Base-by-base conservation (phyloP, 2,113 vertebrate genomes). In the Scatophagus argus region DNA sequence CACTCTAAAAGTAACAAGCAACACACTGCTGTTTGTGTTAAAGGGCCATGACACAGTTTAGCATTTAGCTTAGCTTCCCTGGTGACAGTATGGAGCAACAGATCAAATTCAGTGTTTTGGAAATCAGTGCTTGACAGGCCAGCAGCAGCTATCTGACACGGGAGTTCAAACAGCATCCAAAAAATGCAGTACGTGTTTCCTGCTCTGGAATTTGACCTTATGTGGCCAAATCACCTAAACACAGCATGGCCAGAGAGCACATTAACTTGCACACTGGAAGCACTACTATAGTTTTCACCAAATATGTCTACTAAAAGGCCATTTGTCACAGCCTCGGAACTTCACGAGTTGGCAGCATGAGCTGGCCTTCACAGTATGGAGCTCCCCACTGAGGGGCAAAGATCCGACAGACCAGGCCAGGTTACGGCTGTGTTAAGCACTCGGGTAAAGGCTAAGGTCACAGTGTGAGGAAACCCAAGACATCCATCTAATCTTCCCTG, bases 401-500 rank as follows among this genome's bases (percentile, higher is more conserved):
- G 79, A 74, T 77, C 79, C 1, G 17, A 43, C 56, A 66, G 8
- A 60, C 29, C 29, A 21, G 68, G 46, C 27, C 63, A 62, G 32
- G 34, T 52, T 31, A 36, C 2, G 10, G 27, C 9, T 38, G 51
- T 12, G 61, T 64, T 27, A 44, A 70, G 29, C 25, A 58, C 10
- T 25, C 14, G 19, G 23, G 23, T 58, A 70, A 46, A 61, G 59
- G 74, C 56, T 62, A 39, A 58, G 82, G 79, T 89, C 81, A 69
- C 19, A 63, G 32, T 7, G n/a, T 32, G 32, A 62, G 41, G 54
- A 81, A 78, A 89, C 41, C 51, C 32, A 69, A 87, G 66, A 61
- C 78, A 79, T 84, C 68, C 52, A 62, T 85, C 80, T 86, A 65
- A 77, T 81, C 66, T 49, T 62, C 19, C 63, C 60, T 66, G 55